Conservation (phyloP, 2,113 vertebrate species). For the Noturus placidus region DNA sequence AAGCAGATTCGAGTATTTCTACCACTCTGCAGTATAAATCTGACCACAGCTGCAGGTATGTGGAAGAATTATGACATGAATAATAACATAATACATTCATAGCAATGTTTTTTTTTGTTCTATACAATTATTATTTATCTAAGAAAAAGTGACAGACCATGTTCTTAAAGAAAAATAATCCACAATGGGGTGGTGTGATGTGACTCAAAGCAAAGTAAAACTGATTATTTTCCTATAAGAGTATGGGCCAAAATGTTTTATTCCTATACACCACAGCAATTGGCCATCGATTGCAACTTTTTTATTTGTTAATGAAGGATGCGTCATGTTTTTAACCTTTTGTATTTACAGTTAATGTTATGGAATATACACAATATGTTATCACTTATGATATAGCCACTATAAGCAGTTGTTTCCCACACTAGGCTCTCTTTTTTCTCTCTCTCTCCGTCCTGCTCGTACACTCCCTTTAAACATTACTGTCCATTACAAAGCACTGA, state of each 20-base stretch:
- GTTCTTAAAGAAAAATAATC: neutral
- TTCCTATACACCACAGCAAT: neutral
- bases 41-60: neutral
- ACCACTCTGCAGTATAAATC: neutral
- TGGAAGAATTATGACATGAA: neutral
- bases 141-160: neutral
- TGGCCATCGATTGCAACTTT: neutral
- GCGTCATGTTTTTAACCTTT: neutral
- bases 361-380: neutral
- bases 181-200: neutral
- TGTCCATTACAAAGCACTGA: too few relatives aligned
- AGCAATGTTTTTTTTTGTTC: neutral
- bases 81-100: neutral
- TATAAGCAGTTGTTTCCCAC: neutral
- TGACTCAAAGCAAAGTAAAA: neutral
- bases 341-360: neutral
- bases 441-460: neutral
- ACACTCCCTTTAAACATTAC: too few relatives aligned
- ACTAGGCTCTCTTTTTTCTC: neutral
- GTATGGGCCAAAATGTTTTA: neutral
- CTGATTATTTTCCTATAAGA: neutral
- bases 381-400: neutral
- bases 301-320: neutral
- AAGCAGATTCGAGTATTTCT: neutral
- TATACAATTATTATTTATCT: neutral